Conservation (phyloP, 2,113 vertebrate genomes). For the Myxocyprinus asiaticus region DNA sequence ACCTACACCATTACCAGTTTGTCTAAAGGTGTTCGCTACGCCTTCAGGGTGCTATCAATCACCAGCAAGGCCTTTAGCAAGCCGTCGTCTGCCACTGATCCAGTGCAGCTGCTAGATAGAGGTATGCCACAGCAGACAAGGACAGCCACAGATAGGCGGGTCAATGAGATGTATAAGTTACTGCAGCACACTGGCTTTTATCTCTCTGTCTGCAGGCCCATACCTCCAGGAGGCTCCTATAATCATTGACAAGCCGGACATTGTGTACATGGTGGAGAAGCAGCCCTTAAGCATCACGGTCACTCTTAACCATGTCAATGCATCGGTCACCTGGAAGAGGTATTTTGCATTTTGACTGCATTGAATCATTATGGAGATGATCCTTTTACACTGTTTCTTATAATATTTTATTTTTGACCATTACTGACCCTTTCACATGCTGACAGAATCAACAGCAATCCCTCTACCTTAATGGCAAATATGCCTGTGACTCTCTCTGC, state of each 20-base stretch:
- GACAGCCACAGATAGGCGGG: constrained; percentile 10
- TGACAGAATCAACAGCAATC: not conserved
- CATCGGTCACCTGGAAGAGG: constrained; percentile 88
- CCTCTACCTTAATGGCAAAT: not conserved
- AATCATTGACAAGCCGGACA: constrained; percentile 88
- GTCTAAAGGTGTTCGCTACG: constrained; percentile 85
- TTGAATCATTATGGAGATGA: not conserved
- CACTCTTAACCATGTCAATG: constrained; percentile 91
- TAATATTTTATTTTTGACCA: too few species aligned
- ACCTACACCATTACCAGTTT: constrained; percentile 79
- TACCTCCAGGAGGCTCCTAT: constrained; percentile 85
- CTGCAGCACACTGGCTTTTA: not conserved
- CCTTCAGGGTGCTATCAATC: constrained; percentile 90
- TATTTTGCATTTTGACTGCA: constrained; percentile 56
- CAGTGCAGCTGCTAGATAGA: constrained; percentile 82
- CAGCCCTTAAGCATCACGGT: constrained; percentile 83
- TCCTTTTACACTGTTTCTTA: too few species aligned
- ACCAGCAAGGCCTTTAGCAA: constrained; percentile 93
- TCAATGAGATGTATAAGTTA: constrained; percentile 12
- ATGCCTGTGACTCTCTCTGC: too few species aligned
- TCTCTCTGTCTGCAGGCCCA: constrained; percentile 73
- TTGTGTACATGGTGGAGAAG: constrained; percentile 90
- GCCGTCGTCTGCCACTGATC: constrained; percentile 83
- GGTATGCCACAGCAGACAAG: constrained; percentile 68
- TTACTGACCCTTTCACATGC: too few species aligned